phyloP scores from a whole-genome alignment of 92 coral and sea anemone species.

The Umimayanthus chanpuru region DNA sequence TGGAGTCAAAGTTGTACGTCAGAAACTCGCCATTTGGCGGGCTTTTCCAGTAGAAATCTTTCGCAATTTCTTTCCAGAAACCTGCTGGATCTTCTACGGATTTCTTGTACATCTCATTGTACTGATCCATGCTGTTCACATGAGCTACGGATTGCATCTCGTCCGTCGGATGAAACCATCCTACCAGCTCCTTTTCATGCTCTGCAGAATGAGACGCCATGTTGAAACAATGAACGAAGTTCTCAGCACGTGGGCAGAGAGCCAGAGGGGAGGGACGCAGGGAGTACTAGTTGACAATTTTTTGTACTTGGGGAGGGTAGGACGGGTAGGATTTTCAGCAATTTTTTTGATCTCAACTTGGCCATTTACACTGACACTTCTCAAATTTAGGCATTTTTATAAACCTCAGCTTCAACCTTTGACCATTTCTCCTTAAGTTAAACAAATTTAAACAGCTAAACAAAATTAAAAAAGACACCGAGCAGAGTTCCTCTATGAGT shows the following conservation, averaged over 20 bases:
- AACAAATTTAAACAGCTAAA: too few relatives aligned
- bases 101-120: slow-evolving; percentile 78
- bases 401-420: too few relatives aligned
- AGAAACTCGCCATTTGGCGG: slow-evolving; percentile 81
- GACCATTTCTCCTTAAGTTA: too few relatives aligned
- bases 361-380: too few relatives aligned
- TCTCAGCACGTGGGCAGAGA: slow-evolving; percentile 10
- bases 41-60: slow-evolving; percentile 86
- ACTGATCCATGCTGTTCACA: slow-evolving; percentile 83
- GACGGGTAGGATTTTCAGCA: too few relatives aligned
- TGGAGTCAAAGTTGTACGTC: slow-evolving; percentile 82
- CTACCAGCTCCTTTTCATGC: slow-evolving; percentile 74
- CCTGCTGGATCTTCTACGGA: slow-evolving; percentile 91
- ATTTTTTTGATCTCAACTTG: too few relatives aligned
- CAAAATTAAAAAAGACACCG: too few relatives aligned
- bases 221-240: slow-evolving; percentile 22
- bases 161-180: slow-evolving; percentile 82
- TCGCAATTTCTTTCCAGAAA: slow-evolving; percentile 92
- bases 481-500: too few relatives aligned
- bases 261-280: background rate
- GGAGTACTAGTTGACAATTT: too few relatives aligned
- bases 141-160: slow-evolving; percentile 78
- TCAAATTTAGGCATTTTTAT: too few relatives aligned
- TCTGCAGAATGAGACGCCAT: slow-evolving; percentile 67
- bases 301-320: too few relatives aligned